Percentiles rank a stretch among this genome's conserved stretches.
These are phyloP conservation scores for Xylota sylvarum DNA, from an alignment of 2,888 invertebrate genomes.

Conservation along the genomic window DNA sequence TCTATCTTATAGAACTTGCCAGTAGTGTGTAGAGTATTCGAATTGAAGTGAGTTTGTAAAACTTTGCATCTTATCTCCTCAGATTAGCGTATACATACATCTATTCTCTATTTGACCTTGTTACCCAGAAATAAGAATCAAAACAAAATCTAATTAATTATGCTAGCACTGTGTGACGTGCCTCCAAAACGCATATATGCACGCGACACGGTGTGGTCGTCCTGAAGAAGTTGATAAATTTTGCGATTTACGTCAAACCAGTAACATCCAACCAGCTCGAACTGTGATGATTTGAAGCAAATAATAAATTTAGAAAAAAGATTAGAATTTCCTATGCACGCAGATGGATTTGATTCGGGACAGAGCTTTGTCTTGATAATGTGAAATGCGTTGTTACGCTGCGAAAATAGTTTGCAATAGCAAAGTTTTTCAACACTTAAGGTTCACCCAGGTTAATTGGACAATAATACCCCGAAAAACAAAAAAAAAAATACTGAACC, in stretches of 20 bases:
- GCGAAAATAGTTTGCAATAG: conserved; percentile 28
- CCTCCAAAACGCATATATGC: conserved; percentile 27
- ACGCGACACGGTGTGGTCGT: conserved; percentile 1
- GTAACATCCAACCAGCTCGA: background rate
- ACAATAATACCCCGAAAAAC: background rate
- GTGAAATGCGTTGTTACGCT: conserved; percentile 19
- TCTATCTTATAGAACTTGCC: background rate
- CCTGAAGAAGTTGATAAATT: conserved; percentile 13
- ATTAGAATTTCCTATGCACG: conserved; percentile 31
- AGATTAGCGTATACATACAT: conserved; percentile 27
- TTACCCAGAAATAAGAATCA: conserved; percentile 13
- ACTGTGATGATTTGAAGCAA: background rate
- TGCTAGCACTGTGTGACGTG: conserved; percentile 1
- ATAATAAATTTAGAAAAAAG: background rate
- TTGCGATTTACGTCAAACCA: conserved; percentile 18
- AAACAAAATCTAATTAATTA: conserved; percentile 11
- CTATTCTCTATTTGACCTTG: conserved; percentile 25
- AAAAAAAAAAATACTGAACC: too few relatives aligned
- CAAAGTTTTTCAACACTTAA: background rate
- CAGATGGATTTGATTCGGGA: background rate
- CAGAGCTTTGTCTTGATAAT: background rate
- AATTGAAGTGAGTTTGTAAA: background rate
- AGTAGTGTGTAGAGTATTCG: too few relatives aligned
- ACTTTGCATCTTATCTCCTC: background rate
- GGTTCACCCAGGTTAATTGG: conserved; percentile 25